phyloP scores from a whole-genome alignment of 1,140 invertebrate genomes.

The Lucilia sericata region DNA sequence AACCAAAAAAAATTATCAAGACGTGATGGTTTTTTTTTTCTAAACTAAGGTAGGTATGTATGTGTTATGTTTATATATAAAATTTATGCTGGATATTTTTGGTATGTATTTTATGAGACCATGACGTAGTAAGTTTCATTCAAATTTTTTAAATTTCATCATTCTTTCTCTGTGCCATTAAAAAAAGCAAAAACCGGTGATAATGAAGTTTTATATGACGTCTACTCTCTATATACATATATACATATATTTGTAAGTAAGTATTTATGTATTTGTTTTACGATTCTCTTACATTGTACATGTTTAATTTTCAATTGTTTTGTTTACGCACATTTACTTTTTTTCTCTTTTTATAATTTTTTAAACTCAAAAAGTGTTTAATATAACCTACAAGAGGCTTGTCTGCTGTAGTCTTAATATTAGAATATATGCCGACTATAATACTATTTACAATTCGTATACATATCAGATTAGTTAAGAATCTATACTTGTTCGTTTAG shows the following conservation, averaged over 20 bases:
- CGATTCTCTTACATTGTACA: too few relatives aligned
- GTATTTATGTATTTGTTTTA: too few relatives aligned
- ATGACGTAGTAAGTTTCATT: constrained; percentile 5
- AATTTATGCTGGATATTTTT: constrained; percentile 1
- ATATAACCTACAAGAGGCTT: not conserved
- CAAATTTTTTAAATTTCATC: constrained; percentile 1
- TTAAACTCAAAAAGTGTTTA: not conserved
- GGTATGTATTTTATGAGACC: not conserved
- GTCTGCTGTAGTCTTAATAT: not conserved
- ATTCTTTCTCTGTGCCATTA: not conserved
- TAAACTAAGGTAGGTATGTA: too few relatives aligned
- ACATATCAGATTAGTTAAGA: too few relatives aligned
- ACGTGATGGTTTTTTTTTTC: not conserved
- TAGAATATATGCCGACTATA: too few relatives aligned
- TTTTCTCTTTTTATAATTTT: too few relatives aligned
- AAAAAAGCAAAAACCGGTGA: too few relatives aligned
- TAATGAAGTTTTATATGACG: too few relatives aligned
- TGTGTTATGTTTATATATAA: not conserved
- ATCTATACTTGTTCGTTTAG: not conserved
- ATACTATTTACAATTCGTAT: too few relatives aligned
- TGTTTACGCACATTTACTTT: not conserved
- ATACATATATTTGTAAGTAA: too few relatives aligned
- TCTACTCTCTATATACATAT: too few relatives aligned
- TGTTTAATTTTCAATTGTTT: not conserved
- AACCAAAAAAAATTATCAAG: not conserved